phyloP scores from a whole-genome alignment of 2,888 invertebrate species.

The Agonopterix subpropinquella region DNA sequence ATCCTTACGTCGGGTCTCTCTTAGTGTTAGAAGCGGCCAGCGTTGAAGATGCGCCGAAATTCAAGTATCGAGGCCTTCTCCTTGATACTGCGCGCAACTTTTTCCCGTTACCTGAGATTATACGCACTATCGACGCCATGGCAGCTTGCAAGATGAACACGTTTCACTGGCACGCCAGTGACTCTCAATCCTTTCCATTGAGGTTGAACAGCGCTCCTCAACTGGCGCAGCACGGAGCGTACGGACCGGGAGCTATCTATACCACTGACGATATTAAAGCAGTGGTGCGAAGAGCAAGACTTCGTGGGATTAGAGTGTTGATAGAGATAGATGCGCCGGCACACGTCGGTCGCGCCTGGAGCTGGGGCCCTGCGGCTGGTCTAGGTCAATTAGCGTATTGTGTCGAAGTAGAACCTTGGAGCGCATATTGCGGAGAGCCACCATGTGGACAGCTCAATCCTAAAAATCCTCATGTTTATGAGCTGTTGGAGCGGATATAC shows the following conservation, averaged over 20 bases:
- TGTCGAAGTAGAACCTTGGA: constrained; percentile 88
- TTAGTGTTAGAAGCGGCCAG: constrained; percentile 79
- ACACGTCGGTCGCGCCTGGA: constrained; percentile 92
- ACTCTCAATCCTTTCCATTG: constrained; percentile 95
- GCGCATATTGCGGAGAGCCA: constrained; percentile 87
- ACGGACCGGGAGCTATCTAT: constrained; percentile 86
- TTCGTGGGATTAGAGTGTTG: constrained; percentile 90
- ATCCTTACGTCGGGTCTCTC: constrained; percentile 78
- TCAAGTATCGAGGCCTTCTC: constrained; percentile 88
- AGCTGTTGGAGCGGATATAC: constrained; percentile 83
- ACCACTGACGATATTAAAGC: constrained; percentile 81
- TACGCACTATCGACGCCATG: constrained; percentile 90
- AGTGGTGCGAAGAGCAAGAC: constrained; percentile 83
- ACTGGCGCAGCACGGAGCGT: constrained; percentile 89
- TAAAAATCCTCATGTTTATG: constrained; percentile 85
- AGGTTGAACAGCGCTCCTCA: constrained; percentile 84
- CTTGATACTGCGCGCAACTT: constrained; percentile 95
- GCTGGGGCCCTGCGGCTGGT: constrained; percentile 85
- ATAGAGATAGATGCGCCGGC: constrained; percentile 95
- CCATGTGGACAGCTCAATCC: constrained; percentile 92
- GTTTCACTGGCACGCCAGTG: constrained; percentile 94
- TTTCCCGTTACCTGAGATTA: constrained; percentile 82
- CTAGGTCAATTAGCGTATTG: constrained; percentile 87
- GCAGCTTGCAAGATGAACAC: constrained; percentile 92
- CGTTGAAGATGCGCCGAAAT: constrained; percentile 85